A percentile compares a stretch with the other conserved stretches of the same genome.
Conservation (phyloP, 2,888 invertebrate species). For the Oligia fasciuncula region DNA sequence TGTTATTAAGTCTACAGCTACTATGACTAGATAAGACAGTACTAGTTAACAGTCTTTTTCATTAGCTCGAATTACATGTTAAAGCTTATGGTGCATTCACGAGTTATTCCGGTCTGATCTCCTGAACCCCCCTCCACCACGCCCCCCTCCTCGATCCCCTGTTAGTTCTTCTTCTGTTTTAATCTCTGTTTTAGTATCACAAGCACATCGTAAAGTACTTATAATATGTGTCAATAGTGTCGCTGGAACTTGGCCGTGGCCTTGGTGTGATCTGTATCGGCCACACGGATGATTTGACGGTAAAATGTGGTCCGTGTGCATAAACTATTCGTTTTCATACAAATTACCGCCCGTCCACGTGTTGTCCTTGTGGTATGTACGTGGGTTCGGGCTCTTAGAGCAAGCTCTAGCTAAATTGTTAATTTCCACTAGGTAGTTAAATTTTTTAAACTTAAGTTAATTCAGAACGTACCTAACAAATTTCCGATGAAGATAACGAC, state of each 20-base stretch:
- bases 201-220: too few species aligned
- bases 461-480: too few species aligned
- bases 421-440: background rate
- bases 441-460: background rate
- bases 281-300: background rate
- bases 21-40: slow-evolving; percentile 6
- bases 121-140: too few species aligned
- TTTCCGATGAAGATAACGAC: background rate
- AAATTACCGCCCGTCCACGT: background rate
- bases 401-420: background rate
- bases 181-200: background rate
- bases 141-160: too few species aligned
- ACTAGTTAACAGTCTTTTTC: background rate
- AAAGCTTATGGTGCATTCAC: background rate
- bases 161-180: too few species aligned
- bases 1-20: background rate
- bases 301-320: background rate
- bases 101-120: too few species aligned
- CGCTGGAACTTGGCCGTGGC: background rate
- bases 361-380: background rate
- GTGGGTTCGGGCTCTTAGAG: background rate
- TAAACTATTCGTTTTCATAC: background rate
- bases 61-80: background rate
- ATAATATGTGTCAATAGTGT: too few species aligned
- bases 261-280: background rate